These are phyloP conservation scores for Periophthalmus modestus DNA, from an alignment of 2,113 vertebrate species.

Conservation along the genomic window DNA sequence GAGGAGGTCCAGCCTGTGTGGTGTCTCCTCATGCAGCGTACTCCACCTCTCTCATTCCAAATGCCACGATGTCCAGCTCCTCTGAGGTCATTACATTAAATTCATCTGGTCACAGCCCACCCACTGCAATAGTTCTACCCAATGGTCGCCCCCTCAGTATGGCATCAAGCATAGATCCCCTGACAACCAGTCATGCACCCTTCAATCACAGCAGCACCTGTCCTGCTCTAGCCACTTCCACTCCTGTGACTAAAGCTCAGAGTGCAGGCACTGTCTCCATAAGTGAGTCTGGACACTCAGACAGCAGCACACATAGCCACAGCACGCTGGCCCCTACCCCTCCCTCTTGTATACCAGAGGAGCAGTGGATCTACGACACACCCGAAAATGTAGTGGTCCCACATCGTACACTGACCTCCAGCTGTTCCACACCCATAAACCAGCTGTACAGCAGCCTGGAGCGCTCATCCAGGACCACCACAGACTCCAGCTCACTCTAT, in stretches of 20 bases:
- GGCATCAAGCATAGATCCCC: constrained; percentile 37
- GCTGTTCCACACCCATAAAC: constrained; percentile 83
- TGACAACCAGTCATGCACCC: constrained; percentile 48
- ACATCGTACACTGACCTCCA: constrained; percentile 76
- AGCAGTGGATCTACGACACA: constrained; percentile 83
- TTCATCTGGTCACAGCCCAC: constrained; percentile 65
- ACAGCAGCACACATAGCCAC: constrained; percentile 68
- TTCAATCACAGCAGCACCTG: constrained; percentile 62
- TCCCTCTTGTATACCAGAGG: constrained; percentile 59
- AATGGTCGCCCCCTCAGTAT: constrained; percentile 49
- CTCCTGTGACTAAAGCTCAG: constrained; percentile 47
- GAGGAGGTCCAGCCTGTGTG: constrained; percentile 78
- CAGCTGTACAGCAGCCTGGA: constrained; percentile 88
- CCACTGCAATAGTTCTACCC: constrained; percentile 57
- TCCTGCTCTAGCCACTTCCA: constrained; percentile 49
- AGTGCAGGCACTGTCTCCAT: constrained; percentile 48
- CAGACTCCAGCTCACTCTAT: constrained; percentile 84
- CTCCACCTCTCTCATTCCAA: constrained; percentile 88
- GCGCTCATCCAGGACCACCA: constrained; percentile 75
- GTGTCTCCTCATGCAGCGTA: constrained; percentile 89
- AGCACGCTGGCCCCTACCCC: constrained; percentile 60
- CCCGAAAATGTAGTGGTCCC: constrained; percentile 73
- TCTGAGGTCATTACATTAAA: constrained; percentile 86
- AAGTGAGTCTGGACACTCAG: constrained; percentile 81
- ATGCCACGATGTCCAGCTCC: constrained; percentile 85